Evolutionary conservation across 2,113 vertebrate genomes (phyloP).

Genomic region (Axis porcinus): DNA sequence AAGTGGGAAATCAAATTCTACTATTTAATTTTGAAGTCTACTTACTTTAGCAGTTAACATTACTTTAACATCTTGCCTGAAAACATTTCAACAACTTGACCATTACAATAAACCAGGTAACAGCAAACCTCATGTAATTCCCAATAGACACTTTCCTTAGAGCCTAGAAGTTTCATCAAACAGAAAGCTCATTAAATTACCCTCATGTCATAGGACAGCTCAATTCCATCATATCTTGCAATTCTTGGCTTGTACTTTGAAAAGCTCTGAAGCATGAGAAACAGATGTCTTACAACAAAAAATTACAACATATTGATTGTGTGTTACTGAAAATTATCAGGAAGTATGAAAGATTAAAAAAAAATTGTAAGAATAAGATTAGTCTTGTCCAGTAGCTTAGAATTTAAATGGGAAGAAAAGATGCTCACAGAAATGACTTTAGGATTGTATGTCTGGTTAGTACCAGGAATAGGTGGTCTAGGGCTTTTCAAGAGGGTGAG

Average conservation of each 20-base stretch:
- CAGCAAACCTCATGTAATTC: not conserved
- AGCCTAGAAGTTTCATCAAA: slow-evolving; percentile 15
- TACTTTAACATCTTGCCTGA: not conserved
- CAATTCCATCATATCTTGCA: not conserved
- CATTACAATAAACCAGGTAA: slow-evolving; percentile 18
- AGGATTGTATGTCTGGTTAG: not conserved
- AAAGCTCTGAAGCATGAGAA: slow-evolving; percentile 45
- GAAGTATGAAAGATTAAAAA: slow-evolving; percentile 1
- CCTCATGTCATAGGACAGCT: not conserved
- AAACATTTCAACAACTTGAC: slow-evolving; percentile 24
- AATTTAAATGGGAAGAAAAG: not conserved
- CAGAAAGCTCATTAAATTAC: slow-evolving; percentile 46
- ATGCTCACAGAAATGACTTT: not conserved
- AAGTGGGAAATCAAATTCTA: not conserved
- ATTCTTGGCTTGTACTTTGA: slow-evolving; percentile 18
- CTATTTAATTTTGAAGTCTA: not conserved
- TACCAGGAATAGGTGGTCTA: not conserved
- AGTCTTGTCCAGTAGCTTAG: not conserved
- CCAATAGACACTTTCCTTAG: not conserved
- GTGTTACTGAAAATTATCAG: not conserved
- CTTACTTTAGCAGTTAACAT: not conserved
- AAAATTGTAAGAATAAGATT: not conserved
- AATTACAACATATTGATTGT: slow-evolving; percentile 17
- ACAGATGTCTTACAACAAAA: slow-evolving; percentile 48
- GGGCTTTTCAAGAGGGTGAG: not conserved